Conservation (phyloP, 2,888 invertebrate species). For the Uloborus plumipes region DNA sequence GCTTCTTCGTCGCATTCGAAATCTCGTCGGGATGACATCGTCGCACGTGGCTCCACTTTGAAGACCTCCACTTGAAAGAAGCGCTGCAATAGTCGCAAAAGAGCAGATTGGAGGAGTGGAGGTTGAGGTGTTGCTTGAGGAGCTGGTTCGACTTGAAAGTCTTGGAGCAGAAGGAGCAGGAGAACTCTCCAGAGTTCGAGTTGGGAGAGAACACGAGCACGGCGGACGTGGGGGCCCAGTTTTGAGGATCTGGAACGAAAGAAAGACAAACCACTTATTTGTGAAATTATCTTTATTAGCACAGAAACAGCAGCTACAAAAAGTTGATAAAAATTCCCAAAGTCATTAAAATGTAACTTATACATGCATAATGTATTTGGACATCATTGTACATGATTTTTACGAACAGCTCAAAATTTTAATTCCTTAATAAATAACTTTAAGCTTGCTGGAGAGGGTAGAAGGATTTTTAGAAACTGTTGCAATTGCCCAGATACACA, state of each 20-base stretch:
- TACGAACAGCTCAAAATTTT: too few species aligned
- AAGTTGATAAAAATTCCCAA: too few species aligned
- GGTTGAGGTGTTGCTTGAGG: conserved; percentile 50
- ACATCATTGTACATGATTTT: too few species aligned
- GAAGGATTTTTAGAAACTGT: too few species aligned
- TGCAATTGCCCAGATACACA: too few species aligned
- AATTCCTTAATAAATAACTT: too few species aligned
- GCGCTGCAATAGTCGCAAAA: conserved; percentile 43
- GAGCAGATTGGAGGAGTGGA: conserved; percentile 39
- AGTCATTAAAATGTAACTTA: too few species aligned
- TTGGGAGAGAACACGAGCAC: neutral
- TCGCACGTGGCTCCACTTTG: conserved; percentile 44
- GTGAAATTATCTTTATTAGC: neutral
- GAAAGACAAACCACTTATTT: conserved; percentile 1
- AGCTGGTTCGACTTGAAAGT: conserved; percentile 41
- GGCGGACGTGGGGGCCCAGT: neutral
- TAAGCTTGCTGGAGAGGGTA: too few species aligned
- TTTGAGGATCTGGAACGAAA: conserved; percentile 24
- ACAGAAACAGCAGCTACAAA: too few species aligned
- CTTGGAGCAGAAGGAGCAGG: conserved; percentile 36
- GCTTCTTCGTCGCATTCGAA: too few species aligned
- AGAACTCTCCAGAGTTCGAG: conserved; percentile 9
- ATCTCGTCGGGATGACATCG: conserved; percentile 20
- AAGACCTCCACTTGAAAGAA: conserved; percentile 53
- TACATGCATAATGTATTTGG: too few species aligned